Percentiles rank a stretch among this genome's conserved stretches.
Evolutionary conservation across 2,113 vertebrate genomes (phyloP).

Genomic region (Tenebrosternarchus preto): DNA sequence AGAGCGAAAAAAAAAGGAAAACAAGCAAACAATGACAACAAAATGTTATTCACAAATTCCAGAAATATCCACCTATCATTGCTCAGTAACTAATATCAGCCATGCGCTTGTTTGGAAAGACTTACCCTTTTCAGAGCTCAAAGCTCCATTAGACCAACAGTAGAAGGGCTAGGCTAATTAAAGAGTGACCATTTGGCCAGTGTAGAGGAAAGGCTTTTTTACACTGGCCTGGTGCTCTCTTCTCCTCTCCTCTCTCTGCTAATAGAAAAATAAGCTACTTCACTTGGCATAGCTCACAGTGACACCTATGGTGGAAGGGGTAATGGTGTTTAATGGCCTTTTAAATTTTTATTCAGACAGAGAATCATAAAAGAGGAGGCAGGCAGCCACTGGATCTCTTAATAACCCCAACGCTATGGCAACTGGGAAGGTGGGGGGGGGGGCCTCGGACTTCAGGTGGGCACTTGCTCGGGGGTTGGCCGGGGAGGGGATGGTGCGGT

Average conservation of each 20-base stretch:
- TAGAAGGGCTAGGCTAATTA: conserved; percentile 65
- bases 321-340: conserved; percentile 91
- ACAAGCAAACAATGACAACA: too few species aligned
- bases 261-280: conserved; percentile 86
- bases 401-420: conserved; percentile 89
- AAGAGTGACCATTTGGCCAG: conserved; percentile 65
- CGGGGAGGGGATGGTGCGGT: conserved; percentile 71
- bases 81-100: conserved; percentile 44
- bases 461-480: conserved; percentile 67
- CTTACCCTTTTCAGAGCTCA: conserved; percentile 49
- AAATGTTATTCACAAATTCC: conserved; percentile 17
- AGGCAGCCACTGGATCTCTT: conserved; percentile 86
- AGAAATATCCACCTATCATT: conserved; percentile 40
- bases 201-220: conserved; percentile 74
- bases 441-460: conserved; percentile 83
- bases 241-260: conserved; percentile 57
- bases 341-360: conserved; percentile 90
- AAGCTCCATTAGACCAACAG: conserved; percentile 71
- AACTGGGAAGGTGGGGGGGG: conserved; percentile 83
- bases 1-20: not conserved
- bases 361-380: conserved; percentile 84
- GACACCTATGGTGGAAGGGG: conserved; percentile 85
- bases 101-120: conserved; percentile 52
- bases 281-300: conserved; percentile 80
- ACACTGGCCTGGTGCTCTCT: conserved; percentile 50